Conservation (phyloP, 2,113 vertebrate genomes). For the Sander vitreus region DNA sequence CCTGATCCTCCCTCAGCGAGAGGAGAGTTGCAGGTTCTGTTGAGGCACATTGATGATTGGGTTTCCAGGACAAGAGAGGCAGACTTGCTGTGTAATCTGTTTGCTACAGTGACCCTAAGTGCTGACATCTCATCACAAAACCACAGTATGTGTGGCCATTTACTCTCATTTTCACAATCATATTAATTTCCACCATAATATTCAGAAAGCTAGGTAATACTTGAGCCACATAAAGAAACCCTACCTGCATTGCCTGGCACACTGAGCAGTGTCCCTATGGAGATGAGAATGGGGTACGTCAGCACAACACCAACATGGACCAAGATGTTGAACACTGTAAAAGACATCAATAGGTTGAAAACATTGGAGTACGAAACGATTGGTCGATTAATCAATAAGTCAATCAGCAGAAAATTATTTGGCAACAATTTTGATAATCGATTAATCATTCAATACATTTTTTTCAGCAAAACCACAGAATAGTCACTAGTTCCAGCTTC, state of each 20-base stretch:
- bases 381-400: not conserved
- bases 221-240: constrained; percentile 10
- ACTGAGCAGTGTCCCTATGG: constrained; percentile 96
- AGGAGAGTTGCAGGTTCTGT: constrained; percentile 69
- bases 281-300: constrained; percentile 98
- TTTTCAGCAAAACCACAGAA: not conserved
- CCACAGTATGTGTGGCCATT: constrained; percentile 36
- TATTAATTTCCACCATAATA: not conserved
- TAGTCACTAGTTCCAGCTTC: not conserved
- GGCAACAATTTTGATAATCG: not conserved
- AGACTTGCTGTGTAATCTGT: constrained; percentile 78
- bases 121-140: constrained; percentile 68
- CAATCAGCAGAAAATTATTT: too few species aligned
- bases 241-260: constrained; percentile 98
- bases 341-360: constrained; percentile 18
- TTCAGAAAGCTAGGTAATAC: not conserved
- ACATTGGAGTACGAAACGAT: not conserved
- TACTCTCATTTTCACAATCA: constrained; percentile 27
- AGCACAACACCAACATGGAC: constrained; percentile 96
- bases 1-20: constrained; percentile 75
- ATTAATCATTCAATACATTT: not conserved
- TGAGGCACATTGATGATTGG: constrained; percentile 64
- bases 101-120: constrained; percentile 64
- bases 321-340: constrained; percentile 95
- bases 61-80: constrained; percentile 61